A percentile compares a stretch with the other conserved stretches of the same genome.
phyloP scores from a whole-genome alignment of 2,888 invertebrate species.

The Sarcophaga caerulescens region DNA sequence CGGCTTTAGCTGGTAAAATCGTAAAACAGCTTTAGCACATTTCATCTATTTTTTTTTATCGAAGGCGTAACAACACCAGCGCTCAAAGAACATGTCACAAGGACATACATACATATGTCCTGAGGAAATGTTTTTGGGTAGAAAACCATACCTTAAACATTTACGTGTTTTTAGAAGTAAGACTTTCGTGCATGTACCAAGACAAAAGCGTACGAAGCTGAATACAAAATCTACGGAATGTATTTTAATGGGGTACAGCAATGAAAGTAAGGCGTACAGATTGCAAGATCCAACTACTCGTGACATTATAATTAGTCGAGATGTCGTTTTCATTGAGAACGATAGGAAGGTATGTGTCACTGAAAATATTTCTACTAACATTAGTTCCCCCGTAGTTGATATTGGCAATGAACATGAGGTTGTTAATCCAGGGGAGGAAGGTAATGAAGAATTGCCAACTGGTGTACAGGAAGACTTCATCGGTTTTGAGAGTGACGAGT shows the following conservation, averaged over 20 bases:
- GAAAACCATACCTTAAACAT: constrained; percentile 27
- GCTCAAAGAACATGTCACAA: too few species aligned
- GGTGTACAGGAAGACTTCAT: constrained; percentile 3
- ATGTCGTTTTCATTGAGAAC: neutral
- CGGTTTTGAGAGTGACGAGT: constrained; percentile 3
- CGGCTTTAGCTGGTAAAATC: too few species aligned
- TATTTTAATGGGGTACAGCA: constrained; percentile 62
- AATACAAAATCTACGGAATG: constrained; percentile 65
- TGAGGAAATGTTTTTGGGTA: constrained; percentile 14
- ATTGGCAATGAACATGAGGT: neutral
- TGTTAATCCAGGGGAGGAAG: constrained; percentile 9
- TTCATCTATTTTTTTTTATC: too few species aligned
- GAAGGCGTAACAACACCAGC: too few species aligned
- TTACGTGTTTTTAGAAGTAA: constrained; percentile 66
- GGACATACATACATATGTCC: too few species aligned
- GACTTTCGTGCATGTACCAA: constrained; percentile 64
- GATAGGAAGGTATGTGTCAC: too few species aligned
- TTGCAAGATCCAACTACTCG: constrained; percentile 39
- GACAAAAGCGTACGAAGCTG: constrained; percentile 61
- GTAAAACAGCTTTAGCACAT: too few species aligned
- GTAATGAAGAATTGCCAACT: constrained; percentile 17
- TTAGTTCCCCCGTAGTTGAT: too few species aligned
- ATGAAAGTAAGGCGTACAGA: constrained; percentile 55
- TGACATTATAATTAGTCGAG: constrained; percentile 48
- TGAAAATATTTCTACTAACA: too few species aligned